phyloP scores from a whole-genome alignment of 1,140 invertebrate genomes.

The Venustaconcha ellipsiformis region DNA sequence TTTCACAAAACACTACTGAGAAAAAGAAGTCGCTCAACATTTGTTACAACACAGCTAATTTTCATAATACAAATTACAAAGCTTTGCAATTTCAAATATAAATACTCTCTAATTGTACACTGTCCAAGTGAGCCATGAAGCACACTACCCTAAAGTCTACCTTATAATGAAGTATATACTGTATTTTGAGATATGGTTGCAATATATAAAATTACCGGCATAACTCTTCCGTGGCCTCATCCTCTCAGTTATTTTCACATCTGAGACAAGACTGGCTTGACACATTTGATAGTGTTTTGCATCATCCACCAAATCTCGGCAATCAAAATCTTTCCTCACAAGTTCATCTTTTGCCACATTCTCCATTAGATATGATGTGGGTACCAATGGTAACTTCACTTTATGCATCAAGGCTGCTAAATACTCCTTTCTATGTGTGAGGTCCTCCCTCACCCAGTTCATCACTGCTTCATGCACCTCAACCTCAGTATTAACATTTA shows the following conservation, averaged over 20 bases:
- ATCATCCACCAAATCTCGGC: constrained; percentile 66
- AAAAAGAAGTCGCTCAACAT: too few species aligned
- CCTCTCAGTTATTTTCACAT: constrained; percentile 56
- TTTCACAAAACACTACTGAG: too few species aligned
- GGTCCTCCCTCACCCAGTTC: constrained; percentile 61
- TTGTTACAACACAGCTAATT: too few species aligned
- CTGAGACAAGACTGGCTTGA: constrained; percentile 55
- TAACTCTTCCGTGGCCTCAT: constrained; percentile 67
- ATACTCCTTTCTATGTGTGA: constrained; percentile 38
- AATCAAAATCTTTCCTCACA: constrained; percentile 60
- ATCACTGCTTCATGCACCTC: constrained; percentile 65
- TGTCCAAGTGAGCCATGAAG: too few species aligned
- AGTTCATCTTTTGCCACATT: constrained; percentile 63
- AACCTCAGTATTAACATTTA: constrained; percentile 63
- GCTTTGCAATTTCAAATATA: too few species aligned
- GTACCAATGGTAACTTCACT: constrained; percentile 65
- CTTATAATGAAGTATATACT: too few species aligned
- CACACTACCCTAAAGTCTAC: too few species aligned
- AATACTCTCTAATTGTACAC: too few species aligned
- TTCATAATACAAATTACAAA: too few species aligned
- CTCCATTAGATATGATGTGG: constrained; percentile 58
- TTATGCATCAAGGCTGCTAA: constrained; percentile 59
- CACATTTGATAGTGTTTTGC: constrained; percentile 67
- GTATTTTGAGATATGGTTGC: not conserved
- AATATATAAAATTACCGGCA: constrained; percentile 54